Conservation (phyloP, 2,797 vertebrate species). For the Etheostoma nigrum region DNA sequence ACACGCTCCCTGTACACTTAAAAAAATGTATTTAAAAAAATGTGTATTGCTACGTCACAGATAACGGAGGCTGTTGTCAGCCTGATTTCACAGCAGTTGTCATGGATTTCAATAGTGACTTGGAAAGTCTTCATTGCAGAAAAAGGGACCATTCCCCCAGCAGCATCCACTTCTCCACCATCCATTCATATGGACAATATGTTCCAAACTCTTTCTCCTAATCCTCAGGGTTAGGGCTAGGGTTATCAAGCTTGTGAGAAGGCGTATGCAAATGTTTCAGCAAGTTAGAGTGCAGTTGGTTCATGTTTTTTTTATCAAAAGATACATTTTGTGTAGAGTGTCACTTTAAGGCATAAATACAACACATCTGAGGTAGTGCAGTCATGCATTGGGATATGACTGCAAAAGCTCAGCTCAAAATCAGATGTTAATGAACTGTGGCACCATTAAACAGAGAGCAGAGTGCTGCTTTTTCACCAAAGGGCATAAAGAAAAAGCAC, state of each 20-base stretch:
- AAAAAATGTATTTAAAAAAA: too few species aligned
- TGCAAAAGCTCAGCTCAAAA: conserved; percentile 47
- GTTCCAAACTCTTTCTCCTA: conserved; percentile 4
- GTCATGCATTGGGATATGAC: conserved; percentile 39
- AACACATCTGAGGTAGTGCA: conserved; percentile 33
- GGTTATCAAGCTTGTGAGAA: neutral
- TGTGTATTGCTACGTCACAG: too few species aligned
- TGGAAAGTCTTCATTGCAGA: neutral
- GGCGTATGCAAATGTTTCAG: neutral
- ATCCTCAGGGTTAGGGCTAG: neutral
- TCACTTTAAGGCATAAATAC: conserved; percentile 51
- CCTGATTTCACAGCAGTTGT: neutral
- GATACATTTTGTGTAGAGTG: conserved; percentile 8
- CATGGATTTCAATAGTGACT: conserved; percentile 2
- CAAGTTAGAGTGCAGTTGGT: conserved; percentile 6
- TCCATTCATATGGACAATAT: conserved; percentile 1
- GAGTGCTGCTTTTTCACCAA: conserved; percentile 49
- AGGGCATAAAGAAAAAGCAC: conserved; percentile 44
- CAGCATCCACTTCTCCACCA: neutral
- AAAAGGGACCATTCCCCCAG: neutral
- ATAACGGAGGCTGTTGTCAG: neutral
- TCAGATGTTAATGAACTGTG: conserved; percentile 70
- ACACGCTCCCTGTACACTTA: too few species aligned
- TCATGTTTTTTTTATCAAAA: conserved; percentile 13
- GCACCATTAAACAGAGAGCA: conserved; percentile 66